Conservation (phyloP, 2,113 vertebrate species). For the Entelurus aequoreus region DNA sequence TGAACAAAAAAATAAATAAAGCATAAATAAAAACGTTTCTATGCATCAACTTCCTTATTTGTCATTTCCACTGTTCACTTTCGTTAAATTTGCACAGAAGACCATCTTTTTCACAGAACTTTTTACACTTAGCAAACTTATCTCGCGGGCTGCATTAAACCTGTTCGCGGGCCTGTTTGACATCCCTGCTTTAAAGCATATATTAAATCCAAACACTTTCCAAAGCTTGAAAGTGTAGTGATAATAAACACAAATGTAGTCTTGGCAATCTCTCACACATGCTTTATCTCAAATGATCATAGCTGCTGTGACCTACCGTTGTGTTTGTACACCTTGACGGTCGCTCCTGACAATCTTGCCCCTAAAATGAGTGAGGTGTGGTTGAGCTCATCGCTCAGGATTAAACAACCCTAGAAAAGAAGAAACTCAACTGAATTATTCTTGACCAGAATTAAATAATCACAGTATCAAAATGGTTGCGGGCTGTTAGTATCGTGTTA, state of each 20-base stretch:
- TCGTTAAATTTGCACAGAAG: too few relatives aligned
- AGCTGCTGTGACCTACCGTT: conserved; percentile 80
- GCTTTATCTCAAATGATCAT: not conserved
- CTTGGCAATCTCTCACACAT: not conserved
- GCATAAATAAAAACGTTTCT: too few relatives aligned
- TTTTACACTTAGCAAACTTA: too few relatives aligned
- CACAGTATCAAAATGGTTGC: not conserved
- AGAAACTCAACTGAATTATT: not conserved
- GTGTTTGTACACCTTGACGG: conserved; percentile 88
- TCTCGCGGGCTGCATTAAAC: too few relatives aligned
- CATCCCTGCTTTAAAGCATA: too few relatives aligned
- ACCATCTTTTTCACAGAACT: too few relatives aligned
- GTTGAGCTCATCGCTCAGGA: conserved; percentile 92
- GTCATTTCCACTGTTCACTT: too few relatives aligned
- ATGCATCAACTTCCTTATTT: too few relatives aligned
- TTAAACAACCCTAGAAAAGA: conserved; percentile 85
- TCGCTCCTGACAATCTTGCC: conserved; percentile 85
- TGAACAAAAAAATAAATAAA: too few relatives aligned
- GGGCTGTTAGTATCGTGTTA: not conserved
- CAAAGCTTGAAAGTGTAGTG: too few relatives aligned
- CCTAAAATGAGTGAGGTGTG: conserved; percentile 88
- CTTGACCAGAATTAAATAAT: not conserved
- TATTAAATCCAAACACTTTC: too few relatives aligned
- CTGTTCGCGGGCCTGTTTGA: too few relatives aligned
- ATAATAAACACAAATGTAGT: not conserved